These are phyloP conservation scores for Calosoma granatense DNA, from an alignment of 1,140 invertebrate species.

Conservation along the genomic window DNA sequence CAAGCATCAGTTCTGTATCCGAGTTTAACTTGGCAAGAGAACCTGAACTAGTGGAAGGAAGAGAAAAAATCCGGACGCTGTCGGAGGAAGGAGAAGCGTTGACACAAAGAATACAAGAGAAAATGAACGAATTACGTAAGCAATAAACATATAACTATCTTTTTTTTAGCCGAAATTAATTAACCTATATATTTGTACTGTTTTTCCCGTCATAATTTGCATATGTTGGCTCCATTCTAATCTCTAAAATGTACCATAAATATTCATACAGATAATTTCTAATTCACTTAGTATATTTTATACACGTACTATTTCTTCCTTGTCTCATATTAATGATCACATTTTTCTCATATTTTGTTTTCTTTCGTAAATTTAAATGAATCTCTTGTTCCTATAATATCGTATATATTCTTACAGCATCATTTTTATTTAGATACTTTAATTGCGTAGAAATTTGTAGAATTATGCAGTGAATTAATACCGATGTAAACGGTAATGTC, in stretches of 20 bases:
- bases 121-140: conserved; percentile 55
- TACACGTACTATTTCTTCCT: too few species aligned
- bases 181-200: not conserved
- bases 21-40: conserved; percentile 79
- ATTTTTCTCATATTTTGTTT: too few species aligned
- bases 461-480: too few species aligned
- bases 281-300: too few species aligned
- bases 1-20: conserved; percentile 73
- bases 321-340: too few species aligned
- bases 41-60: conserved; percentile 62
- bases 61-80: conserved; percentile 54
- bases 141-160: conserved; percentile 16
- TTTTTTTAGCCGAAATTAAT: not conserved
- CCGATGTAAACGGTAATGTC: too few species aligned
- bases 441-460: too few species aligned
- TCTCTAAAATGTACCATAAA: not conserved
- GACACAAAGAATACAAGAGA: conserved; percentile 55
- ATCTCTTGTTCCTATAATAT: too few species aligned
- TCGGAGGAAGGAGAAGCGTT: conserved; percentile 57
- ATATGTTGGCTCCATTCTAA: not conserved
- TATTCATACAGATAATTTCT: not conserved
- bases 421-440: too few species aligned
- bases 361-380: too few species aligned
- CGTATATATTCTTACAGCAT: too few species aligned
- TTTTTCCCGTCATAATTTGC: not conserved